Percentiles rank a stretch among this genome's conserved stretches.
phyloP scores from a whole-genome alignment of 2,888 invertebrate species.

The Zygaena filipendulae region DNA sequence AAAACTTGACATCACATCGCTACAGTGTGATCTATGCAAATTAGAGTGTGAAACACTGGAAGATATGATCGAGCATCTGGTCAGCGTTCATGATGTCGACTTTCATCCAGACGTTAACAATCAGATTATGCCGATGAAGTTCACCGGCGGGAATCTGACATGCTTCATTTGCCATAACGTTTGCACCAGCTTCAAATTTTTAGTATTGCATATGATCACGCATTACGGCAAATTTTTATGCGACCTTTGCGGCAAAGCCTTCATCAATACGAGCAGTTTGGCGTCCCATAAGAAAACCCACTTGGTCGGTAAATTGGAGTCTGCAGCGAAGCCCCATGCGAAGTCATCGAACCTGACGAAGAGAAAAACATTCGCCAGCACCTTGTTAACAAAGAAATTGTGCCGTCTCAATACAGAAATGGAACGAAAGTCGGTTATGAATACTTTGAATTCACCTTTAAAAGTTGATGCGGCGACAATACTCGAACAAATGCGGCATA shows the following conservation, averaged over 20 bases:
- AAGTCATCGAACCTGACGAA: too few relatives aligned
- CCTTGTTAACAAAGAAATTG: too few relatives aligned
- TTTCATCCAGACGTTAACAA: constrained; percentile 30
- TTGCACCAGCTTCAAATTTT: constrained; percentile 16
- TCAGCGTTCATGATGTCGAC: constrained; percentile 21
- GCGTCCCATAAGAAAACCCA: too few relatives aligned
- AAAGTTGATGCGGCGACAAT: too few relatives aligned
- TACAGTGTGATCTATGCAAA: constrained; percentile 32
- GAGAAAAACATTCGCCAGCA: too few relatives aligned
- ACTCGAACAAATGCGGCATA: constrained; percentile 23
- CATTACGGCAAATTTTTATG: constrained; percentile 39
- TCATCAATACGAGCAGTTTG: constrained; percentile 25
- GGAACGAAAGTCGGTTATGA: too few relatives aligned
- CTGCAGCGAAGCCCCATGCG: too few relatives aligned
- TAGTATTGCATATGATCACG: constrained; percentile 39
- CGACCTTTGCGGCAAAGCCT: constrained; percentile 29
- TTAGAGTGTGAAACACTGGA: constrained; percentile 23
- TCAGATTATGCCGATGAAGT: constrained; percentile 37
- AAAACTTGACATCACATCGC: constrained; percentile 35
- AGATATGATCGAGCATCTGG: constrained; percentile 26
- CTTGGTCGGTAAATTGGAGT: too few relatives aligned
- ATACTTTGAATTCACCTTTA: too few relatives aligned
- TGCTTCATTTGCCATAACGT: constrained; percentile 28
- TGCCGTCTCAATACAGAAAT: too few relatives aligned
- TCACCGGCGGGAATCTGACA: constrained; percentile 22